Evolutionary conservation across 2,888 invertebrate genomes (phyloP), one percentile per base, ranked within the genome.

Genomic region (Boloria selene): DNA sequence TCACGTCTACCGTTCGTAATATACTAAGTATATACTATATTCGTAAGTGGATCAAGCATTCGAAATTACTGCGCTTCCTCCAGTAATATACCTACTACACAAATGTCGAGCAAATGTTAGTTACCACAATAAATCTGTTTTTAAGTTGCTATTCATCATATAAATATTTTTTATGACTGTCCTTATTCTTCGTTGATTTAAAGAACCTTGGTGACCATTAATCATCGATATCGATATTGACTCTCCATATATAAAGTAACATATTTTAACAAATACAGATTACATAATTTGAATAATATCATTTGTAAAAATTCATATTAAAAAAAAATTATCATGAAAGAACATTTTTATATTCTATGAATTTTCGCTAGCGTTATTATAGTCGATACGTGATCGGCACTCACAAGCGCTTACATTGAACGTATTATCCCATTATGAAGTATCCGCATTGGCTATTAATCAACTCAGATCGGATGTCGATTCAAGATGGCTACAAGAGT

Each of bases 401-500:
- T 45, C 45, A 53, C 45, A 16, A 54, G 62, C 31, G 51, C 47
- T 18, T 18, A 51, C 16, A 31, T 45, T 56, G 58, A 50, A 52
- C 52, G 63, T 65, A 64, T 68, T 64, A 69, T 62, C 61, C 64
- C 65, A 70, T 71, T 70, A 68, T 65, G 65, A 68, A 70, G 58
- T 61, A 31, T 64, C 65, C 59, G 61, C 55, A 68, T 70, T 68
- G 66, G 72, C 75, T 71, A 83, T 86, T 79, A 84, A 85, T 86
- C 80, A 83, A 75, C 66, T 73, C 65, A 65, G 65, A 65, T 68
- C 69, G 70, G 70, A 76, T 77, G 84, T 82, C 85, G 74, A 76
- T 76, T 79, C 80, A 83, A 86, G 83, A 82, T 80, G 84, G 78
- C 81, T 77, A 71, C 70, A 73, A 74, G 63, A 73, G 85, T 85